Evolutionary conservation across 1,140 invertebrate species (phyloP).

Genomic region (Aphis craccivora): DNA sequence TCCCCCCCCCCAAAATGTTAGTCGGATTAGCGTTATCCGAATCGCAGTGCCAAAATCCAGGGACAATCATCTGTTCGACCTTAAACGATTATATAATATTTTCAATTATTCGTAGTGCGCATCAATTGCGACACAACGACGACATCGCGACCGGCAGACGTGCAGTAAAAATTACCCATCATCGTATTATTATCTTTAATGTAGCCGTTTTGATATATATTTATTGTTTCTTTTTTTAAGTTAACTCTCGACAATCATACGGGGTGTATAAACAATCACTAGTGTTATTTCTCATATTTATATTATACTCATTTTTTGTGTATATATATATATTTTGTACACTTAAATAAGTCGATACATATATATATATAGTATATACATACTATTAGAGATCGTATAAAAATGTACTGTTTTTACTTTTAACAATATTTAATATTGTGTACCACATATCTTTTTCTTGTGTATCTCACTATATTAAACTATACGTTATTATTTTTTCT

Average conservation of each 20-base stretch:
- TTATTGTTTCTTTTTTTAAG: neutral
- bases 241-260: conserved; percentile 45
- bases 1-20: no score
- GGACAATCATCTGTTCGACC: neutral
- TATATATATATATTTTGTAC: neutral
- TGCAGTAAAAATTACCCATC: conserved; percentile 7
- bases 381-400: conserved; percentile 6
- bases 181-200: neutral
- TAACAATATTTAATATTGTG: conserved; percentile 8
- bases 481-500: conserved; percentile 29
- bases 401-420: conserved; percentile 25
- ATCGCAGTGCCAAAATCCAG: neutral
- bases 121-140: neutral
- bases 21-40: neutral
- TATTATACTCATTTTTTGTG: neutral
- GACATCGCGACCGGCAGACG: neutral
- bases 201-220: neutral
- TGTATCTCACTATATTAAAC: neutral
- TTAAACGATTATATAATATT: neutral
- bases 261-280: conserved; percentile 53
- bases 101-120: neutral
- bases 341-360: neutral
- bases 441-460: conserved; percentile 25
- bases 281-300: conserved; percentile 21
- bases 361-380: neutral